Conservation (phyloP, 2,797 vertebrate genomes). For the Chelonia mydas region DNA sequence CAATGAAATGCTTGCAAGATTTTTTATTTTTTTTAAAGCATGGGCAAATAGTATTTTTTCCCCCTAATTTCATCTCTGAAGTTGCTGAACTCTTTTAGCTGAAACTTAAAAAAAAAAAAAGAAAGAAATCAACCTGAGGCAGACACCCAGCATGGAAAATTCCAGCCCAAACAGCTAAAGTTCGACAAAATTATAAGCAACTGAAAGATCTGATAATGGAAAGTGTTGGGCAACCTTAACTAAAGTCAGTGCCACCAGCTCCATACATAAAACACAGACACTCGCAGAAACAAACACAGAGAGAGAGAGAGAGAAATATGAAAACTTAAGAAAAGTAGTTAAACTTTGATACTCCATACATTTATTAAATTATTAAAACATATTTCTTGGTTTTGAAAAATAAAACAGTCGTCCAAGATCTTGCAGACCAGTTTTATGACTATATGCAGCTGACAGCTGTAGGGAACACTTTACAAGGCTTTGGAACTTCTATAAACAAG, state of each 20-base stretch:
- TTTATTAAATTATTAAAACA: not conserved
- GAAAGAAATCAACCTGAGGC: fast-evolving
- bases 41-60: not conserved
- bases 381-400: not conserved
- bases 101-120: constrained; percentile 9
- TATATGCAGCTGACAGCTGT: not conserved
- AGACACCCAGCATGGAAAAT: not conserved
- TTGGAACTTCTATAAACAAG: constrained; percentile 17
- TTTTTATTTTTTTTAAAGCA: not conserved
- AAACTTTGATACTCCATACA: not conserved
- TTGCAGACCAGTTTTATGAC: not conserved
- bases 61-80: constrained; percentile 5
- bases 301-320: not conserved
- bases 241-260: constrained; percentile 17
- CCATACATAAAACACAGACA: not conserved
- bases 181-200: too few relatives aligned
- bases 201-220: too few relatives aligned
- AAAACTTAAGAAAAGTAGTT: not conserved
- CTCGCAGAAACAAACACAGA: not conserved
- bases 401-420: not conserved
- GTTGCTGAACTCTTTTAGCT: not conserved
- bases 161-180: not conserved
- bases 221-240: constrained; percentile 38
- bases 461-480: constrained; percentile 20
- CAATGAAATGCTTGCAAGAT: not conserved